These are phyloP conservation scores for Pachliopta kotzebuea DNA, from an alignment of 2,888 invertebrate species.

Conservation along the genomic window DNA sequence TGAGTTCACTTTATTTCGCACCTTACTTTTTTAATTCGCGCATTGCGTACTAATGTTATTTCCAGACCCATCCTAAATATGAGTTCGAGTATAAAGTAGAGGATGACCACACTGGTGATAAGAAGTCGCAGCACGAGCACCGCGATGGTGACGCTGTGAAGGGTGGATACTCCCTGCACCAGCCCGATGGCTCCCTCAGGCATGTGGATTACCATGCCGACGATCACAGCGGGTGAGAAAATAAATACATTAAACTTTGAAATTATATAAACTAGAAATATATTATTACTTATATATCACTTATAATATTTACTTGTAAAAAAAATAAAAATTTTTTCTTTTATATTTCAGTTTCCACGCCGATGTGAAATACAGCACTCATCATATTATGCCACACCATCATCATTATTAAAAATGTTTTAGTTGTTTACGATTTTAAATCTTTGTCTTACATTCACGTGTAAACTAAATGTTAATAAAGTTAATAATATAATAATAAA, in stretches of 20 bases:
- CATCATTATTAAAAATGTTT: conserved; percentile 34
- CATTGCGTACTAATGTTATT: not conserved
- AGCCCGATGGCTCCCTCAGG: conserved; percentile 70
- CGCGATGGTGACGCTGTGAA: conserved; percentile 66
- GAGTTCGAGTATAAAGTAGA: conserved; percentile 43
- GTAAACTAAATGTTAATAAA: too few relatives aligned
- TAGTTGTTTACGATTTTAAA: not conserved
- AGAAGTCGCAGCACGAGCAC: conserved; percentile 67
- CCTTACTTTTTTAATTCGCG: too few relatives aligned
- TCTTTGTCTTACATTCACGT: too few relatives aligned
- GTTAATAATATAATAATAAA: too few relatives aligned
- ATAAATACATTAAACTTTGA: not conserved
- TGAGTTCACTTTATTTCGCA: too few relatives aligned
- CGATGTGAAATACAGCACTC: conserved; percentile 56
- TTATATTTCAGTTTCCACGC: conserved; percentile 12
- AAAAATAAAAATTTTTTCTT: not conserved
- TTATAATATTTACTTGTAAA: not conserved
- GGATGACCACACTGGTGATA: conserved; percentile 45
- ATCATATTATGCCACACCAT: conserved; percentile 58
- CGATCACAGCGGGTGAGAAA: conserved; percentile 50
- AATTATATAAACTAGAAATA: too few relatives aligned
- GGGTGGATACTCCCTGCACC: conserved; percentile 70
- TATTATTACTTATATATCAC: too few relatives aligned
- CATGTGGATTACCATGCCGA: conserved; percentile 71
- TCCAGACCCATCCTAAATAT: conserved; percentile 41